Base-by-base conservation (phyloP, 2,113 vertebrate species). In the Pedetes capensis region DNA sequence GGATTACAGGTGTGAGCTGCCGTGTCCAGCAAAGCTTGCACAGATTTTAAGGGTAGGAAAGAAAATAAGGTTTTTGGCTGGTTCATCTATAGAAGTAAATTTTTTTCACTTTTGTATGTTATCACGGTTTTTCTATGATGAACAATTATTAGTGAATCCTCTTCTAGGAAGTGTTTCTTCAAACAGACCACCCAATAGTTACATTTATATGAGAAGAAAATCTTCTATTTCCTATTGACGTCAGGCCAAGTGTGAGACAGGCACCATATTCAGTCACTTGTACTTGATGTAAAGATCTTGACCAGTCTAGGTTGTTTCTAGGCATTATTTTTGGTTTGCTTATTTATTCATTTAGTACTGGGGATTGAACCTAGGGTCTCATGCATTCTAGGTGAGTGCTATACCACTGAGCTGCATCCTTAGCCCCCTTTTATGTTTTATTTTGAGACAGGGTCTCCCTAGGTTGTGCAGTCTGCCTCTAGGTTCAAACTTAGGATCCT, bases 21-120 rank as follows among this genome's bases (percentile, higher is more conserved):
- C n/a, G n/a, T n/a, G n/a, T n/a, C n/a, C n/a, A n/a, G n/a, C n/a
- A n/a, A n/a, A n/a, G n/a, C n/a, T n/a, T n/a, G n/a, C n/a, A n/a
- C n/a, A n/a, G n/a, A n/a, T 89, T 93, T 81, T 39, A 94, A 53
- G 63, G 42, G 14, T 74, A 85, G 90, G 85, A 85, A 92, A 90
- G 79, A 91, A 88, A 93, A 89, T 74, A 83, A 93, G 16, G 17
- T 63, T 89, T 96, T 27, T 64, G 72, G 47, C 23, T 64, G 63
- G 11, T 86, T 81, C 81, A 44, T 5, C 9, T 87, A 11, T n/a
- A 63, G 72, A 84, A n/a, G 34, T 76, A 42, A 87, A 42, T 76
- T 39, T 84, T 80, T 69, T 86, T 37, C 34, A 53, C 44, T 91
- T 94, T 66, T 69, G 74, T 69, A 57, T 92, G 87, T 4, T 61